These are phyloP conservation scores for Nomada flava DNA, from an alignment of 2,888 invertebrate genomes.

Conservation along the genomic window DNA sequence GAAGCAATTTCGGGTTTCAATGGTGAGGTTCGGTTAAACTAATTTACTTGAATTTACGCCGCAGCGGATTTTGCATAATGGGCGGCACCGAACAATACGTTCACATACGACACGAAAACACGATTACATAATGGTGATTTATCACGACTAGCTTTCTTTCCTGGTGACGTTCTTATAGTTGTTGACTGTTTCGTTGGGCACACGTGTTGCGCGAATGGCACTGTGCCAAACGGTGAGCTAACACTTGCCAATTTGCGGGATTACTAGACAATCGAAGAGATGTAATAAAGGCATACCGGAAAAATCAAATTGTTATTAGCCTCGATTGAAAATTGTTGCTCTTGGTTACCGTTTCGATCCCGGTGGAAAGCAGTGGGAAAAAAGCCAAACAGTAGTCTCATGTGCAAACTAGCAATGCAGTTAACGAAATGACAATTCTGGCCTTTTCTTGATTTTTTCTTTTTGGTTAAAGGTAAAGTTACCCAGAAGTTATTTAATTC, in stretches of 20 bases:
- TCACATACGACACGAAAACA: constrained; percentile 5
- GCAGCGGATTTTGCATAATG: neutral
- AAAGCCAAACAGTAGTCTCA: too few relatives aligned
- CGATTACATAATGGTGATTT: constrained; percentile 28
- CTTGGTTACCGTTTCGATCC: neutral
- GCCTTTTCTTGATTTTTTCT: neutral
- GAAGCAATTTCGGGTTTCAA: too few relatives aligned
- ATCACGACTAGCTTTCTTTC: constrained; percentile 31
- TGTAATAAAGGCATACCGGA: constrained; percentile 14
- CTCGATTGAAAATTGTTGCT: neutral
- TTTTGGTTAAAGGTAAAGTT: neutral
- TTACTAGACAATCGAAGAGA: constrained; percentile 31
- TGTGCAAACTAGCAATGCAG: too few relatives aligned
- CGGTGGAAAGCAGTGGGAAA: neutral
- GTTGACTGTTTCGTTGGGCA: constrained; percentile 35
- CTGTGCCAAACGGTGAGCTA: constrained; percentile 66
- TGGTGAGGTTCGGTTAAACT: neutral
- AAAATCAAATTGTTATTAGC: constrained; percentile 5
- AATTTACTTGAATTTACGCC: neutral
- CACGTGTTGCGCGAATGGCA: constrained; percentile 76
- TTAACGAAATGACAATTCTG: too few relatives aligned
- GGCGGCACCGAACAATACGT: neutral
- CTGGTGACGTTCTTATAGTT: constrained; percentile 10
- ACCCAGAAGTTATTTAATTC: neutral
- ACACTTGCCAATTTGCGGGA: constrained; percentile 52